Conservation (phyloP, 2,888 invertebrate species). For the Drosophila nigricruria region DNA sequence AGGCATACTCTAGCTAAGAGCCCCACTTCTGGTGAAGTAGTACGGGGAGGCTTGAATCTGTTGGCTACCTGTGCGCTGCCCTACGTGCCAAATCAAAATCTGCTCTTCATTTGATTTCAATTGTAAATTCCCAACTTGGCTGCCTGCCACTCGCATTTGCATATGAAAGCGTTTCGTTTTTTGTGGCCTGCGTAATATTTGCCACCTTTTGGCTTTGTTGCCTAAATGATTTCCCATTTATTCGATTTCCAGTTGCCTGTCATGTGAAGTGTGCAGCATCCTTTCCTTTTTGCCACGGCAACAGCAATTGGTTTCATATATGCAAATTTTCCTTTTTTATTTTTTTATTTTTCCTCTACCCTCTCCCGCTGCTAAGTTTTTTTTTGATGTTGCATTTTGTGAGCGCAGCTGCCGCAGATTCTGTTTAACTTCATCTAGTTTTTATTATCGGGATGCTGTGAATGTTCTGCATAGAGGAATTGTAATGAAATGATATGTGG, state of each 20-base stretch:
- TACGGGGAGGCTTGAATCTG: constrained; percentile 35
- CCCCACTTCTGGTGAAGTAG: constrained; percentile 55
- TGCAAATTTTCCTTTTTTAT: constrained; percentile 70
- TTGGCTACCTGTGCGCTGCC: constrained; percentile 38
- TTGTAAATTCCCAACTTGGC: constrained; percentile 41
- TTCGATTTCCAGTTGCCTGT: constrained; percentile 58
- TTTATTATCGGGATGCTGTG: constrained; percentile 40
- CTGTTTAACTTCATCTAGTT: constrained; percentile 26
- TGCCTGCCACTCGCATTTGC: constrained; percentile 64
- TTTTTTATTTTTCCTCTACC: constrained; percentile 17
- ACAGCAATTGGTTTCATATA: constrained; percentile 75
- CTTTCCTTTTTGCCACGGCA: constrained; percentile 35
- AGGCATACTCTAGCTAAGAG: constrained; percentile 34
- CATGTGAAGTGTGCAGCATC: constrained; percentile 65
- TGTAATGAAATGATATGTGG: background rate
- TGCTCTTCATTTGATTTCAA: constrained; percentile 62
- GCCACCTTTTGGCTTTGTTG: constrained; percentile 74
- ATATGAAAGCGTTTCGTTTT: constrained; percentile 76
- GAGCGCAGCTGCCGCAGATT: constrained; percentile 64
- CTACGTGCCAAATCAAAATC: constrained; percentile 81
- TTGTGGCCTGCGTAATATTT: constrained; percentile 61
- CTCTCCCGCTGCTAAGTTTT: constrained; percentile 33
- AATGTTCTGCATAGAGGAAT: constrained; percentile 22
- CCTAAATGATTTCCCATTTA: constrained; percentile 72
- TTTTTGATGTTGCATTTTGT: constrained; percentile 52